Base-by-base conservation (phyloP, 2,888 invertebrate genomes). In the Lucinisca nassula region DNA sequence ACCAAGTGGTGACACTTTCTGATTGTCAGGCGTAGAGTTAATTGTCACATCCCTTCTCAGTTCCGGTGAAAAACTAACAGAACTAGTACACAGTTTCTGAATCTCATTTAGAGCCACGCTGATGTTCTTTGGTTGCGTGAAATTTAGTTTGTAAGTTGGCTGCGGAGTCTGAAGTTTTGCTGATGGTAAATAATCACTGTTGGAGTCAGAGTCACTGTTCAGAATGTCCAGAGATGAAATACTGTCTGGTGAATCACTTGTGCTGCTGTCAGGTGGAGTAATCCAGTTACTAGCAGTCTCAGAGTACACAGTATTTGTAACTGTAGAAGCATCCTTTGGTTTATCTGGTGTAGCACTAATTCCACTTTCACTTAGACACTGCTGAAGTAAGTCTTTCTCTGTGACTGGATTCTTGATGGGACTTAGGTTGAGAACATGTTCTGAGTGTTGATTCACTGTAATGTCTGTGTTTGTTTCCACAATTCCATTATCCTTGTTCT, bases 21-120 rank as follows among this genome's bases (percentile, higher is more conserved):
- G 70, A 55, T 75, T 40, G 12, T 85, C 83, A 3, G 87, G 83
- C 45, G 87, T 85, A 40, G 67, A 73, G 3, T 61, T 40, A 73
- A 79, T 32, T 45, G 78, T 80, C n/a, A 82, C 40, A 75, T 88
- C 86, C 70, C 84, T 78, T 79, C 86, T 74, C 14, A 84, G 49
- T 49, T 90, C 90, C 35, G 90, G 90, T 30, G 90, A 84, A 73
- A 88, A 90, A 58, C n/a, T 83, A 21, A 90, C 55, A 49, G 82
- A 55, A 17, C 79, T 82, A 32, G 84, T 79, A 55, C 90, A 90
- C 6, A 90, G 37, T 72, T 87, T 90, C 58, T 85, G 79, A 74
- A 90, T 90, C 24, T 87, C 82, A 45, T 79, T 70, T 35, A 90
- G 61, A 24, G 90, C 85, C 30, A 61, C 45, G 75, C 84, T 83